Evolutionary conservation across 1,140 invertebrate species (phyloP).

Genomic region (Drosophila guanche): DNA sequence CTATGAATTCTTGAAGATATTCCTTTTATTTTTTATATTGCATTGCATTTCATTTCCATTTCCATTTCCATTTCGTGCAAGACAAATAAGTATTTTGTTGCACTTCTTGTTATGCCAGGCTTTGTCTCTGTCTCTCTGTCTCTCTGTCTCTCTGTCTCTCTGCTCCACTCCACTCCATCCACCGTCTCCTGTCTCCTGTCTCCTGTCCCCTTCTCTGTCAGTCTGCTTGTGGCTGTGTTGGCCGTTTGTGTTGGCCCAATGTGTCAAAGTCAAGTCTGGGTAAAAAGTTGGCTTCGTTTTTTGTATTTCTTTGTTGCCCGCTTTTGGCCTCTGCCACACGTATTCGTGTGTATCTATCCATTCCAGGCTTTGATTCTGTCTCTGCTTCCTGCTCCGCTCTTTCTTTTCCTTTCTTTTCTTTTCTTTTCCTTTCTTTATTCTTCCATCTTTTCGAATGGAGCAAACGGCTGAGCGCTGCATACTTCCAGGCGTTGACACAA

Average conservation of each 20-base stretch:
- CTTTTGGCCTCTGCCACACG: constrained; percentile 4
- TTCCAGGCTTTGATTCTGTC: constrained; percentile 5
- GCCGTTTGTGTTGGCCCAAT: constrained; percentile 70
- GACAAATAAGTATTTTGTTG: constrained; percentile 56
- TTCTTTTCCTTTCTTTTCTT: not conserved
- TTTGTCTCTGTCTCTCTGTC: constrained; percentile 42
- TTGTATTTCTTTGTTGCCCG: constrained; percentile 71
- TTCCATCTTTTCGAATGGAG: too few species aligned
- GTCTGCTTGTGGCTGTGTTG: constrained; percentile 7
- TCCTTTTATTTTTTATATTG: too few species aligned
- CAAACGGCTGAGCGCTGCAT: constrained; percentile 20
- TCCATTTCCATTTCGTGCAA: constrained; percentile 24
- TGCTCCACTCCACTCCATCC: constrained; percentile 1
- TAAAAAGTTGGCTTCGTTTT: constrained; percentile 71
- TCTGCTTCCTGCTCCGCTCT: too few species aligned
- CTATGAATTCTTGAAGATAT: not conserved
- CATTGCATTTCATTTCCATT: constrained; percentile 25
- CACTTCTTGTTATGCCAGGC: constrained; percentile 48
- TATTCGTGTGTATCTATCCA: not conserved
- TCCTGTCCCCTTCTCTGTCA: constrained; percentile 6
- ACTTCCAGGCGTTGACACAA: constrained; percentile 43
- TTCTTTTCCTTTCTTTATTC: not conserved
- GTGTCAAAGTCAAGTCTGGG: constrained; percentile 76
- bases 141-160: constrained; percentile 19
- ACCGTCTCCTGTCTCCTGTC: not conserved